A percentile compares a stretch with the other conserved stretches of the same genome.
Evolutionary conservation across 2,797 vertebrate species (phyloP).

Genomic region (Rhadinocentrus ornatus): DNA sequence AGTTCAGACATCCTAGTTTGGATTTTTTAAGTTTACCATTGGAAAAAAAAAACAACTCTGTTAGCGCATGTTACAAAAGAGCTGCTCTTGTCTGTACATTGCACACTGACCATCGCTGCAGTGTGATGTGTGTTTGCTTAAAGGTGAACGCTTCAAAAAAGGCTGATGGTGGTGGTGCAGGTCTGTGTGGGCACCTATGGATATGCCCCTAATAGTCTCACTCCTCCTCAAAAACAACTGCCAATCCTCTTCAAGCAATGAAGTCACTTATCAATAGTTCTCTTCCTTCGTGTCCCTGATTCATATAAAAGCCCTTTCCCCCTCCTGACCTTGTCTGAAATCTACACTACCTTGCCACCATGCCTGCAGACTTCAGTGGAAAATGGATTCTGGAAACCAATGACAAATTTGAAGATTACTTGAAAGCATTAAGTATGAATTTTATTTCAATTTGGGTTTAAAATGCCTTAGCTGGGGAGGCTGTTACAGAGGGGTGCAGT

Average conservation of each 20-base stretch:
- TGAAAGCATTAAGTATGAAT: conserved; percentile 90
- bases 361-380: conserved; percentile 90
- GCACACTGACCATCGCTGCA: conserved; percentile 17
- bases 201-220: conserved; percentile 7
- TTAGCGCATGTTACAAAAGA: conserved; percentile 43
- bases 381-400: conserved; percentile 90
- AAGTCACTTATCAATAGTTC: conserved; percentile 71
- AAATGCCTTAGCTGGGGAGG: conserved; percentile 1
- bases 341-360: conserved; percentile 68
- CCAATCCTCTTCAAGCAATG: conserved; percentile 55
- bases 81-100: conserved; percentile 43
- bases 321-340: conserved; percentile 42
- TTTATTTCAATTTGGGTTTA: not conserved
- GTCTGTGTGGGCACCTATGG: not conserved
- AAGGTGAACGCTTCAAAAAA: not conserved
- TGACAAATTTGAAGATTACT: conserved; percentile 91
- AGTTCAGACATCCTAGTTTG: conserved; percentile 25
- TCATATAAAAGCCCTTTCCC: conserved; percentile 52
- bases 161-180: not conserved
- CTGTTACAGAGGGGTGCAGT: not conserved
- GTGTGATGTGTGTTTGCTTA: not conserved
- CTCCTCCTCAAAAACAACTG: conserved; percentile 34
- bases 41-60: conserved; percentile 17
- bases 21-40: conserved; percentile 26
- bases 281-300: conserved; percentile 50